These are phyloP conservation scores for Corticium candelabrum DNA, from an alignment of 37 sponge, comb jelly and placozoan genomes.

Conservation along the genomic window DNA sequence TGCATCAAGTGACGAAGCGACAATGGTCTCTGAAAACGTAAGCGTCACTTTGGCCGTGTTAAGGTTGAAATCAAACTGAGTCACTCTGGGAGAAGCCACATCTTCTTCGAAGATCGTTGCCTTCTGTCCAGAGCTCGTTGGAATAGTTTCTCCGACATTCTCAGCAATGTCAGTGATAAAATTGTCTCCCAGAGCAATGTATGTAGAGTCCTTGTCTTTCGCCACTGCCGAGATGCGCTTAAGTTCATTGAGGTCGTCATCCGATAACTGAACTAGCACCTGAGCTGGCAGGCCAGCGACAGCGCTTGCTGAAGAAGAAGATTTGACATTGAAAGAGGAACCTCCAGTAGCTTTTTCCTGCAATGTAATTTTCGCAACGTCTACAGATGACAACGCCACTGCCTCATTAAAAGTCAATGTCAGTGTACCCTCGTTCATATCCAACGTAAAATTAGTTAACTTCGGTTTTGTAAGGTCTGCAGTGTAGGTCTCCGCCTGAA, in stretches of 20 bases:
- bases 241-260: conserved; percentile 52
- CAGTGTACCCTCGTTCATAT: conserved; percentile 57
- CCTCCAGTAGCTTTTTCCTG: background rate
- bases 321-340: background rate
- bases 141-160: conserved; percentile 33
- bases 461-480: conserved; percentile 44
- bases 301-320: background rate
- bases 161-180: conserved; percentile 58
- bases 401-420: conserved; percentile 47
- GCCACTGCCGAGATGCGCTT: conserved; percentile 48
- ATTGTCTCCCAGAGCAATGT: conserved; percentile 26
- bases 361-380: background rate
- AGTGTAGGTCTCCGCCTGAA: conserved; percentile 22
- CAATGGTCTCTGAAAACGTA: conserved; percentile 73
- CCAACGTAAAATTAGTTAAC: conserved; percentile 41
- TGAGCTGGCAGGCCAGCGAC: background rate
- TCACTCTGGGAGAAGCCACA: conserved; percentile 48
- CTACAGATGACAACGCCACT: background rate
- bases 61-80: conserved; percentile 50
- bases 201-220: conserved; percentile 20
- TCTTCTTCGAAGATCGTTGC: conserved; percentile 53
- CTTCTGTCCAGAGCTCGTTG: conserved; percentile 10
- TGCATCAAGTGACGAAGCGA: conserved; percentile 37
- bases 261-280: conserved; percentile 49
- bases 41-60: conserved; percentile 42